phyloP scores from a whole-genome alignment of 2,888 invertebrate genomes.

The Meganola albula region DNA sequence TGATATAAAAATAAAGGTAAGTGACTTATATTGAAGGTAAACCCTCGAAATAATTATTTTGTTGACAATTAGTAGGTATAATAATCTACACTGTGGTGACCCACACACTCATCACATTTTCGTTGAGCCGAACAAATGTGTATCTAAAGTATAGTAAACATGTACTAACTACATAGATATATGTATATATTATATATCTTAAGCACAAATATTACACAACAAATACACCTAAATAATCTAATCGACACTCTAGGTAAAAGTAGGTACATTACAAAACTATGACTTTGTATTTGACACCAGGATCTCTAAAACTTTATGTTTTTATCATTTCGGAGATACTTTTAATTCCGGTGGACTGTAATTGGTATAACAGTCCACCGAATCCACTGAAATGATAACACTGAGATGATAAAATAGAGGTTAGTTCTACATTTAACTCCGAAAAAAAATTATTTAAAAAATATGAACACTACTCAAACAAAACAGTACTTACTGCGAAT shows the following conservation, averaged over 20 bases:
- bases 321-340: no score
- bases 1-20: not conserved
- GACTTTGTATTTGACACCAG: slow-evolving; percentile 1
- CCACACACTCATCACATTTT: slow-evolving; percentile 3
- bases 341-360: not conserved
- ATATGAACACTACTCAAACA: no score
- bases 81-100: slow-evolving; percentile 6
- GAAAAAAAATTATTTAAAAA: no score
- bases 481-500: no score
- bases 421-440: no score
- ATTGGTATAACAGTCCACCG: no score
- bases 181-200: slow-evolving; percentile 1
- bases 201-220: slow-evolving; percentile 1
- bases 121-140: slow-evolving; percentile 1
- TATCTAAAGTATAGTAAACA: not conserved
- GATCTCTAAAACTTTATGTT: not conserved
- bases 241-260: not conserved
- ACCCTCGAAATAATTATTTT: slow-evolving; percentile 2
- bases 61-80: slow-evolving; percentile 3
- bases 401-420: not conserved
- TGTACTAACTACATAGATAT: slow-evolving; percentile 1
- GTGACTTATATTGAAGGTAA: slow-evolving; percentile 1
- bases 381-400: slow-evolving; percentile 1
- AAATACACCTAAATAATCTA: slow-evolving; percentile 1
- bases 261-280: slow-evolving; percentile 1